These are phyloP conservation scores for Trichogramma evanescens DNA, from an alignment of 2,888 invertebrate species.

Conservation along the genomic window DNA sequence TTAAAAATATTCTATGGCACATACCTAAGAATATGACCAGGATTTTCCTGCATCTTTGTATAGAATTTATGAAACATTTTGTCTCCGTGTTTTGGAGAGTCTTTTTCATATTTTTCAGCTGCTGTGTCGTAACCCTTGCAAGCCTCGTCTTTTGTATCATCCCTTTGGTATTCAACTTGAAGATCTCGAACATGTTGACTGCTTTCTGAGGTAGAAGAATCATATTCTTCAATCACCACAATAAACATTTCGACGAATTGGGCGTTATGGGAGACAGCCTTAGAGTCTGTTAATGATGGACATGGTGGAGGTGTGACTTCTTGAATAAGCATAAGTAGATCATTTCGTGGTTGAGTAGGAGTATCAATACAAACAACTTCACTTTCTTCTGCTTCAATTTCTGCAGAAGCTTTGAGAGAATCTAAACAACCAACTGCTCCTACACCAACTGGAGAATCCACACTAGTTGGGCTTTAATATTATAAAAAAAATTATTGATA, in stretches of 20 bases:
- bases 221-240: slow-evolving; percentile 56
- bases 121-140: slow-evolving; percentile 40
- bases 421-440: slow-evolving; percentile 55
- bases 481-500: background rate
- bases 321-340: slow-evolving; percentile 64
- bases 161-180: slow-evolving; percentile 56
- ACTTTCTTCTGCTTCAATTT: slow-evolving; percentile 76
- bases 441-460: slow-evolving; percentile 44
- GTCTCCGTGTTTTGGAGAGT: slow-evolving; percentile 74
- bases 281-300: slow-evolving; percentile 41
- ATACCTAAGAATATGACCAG: slow-evolving; percentile 77
- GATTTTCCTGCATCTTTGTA: slow-evolving; percentile 65
- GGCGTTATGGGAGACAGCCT: slow-evolving; percentile 31
- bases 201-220: slow-evolving; percentile 40
- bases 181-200: slow-evolving; percentile 59
- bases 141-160: slow-evolving; percentile 30
- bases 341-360: slow-evolving; percentile 63
- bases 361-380: slow-evolving; percentile 72
- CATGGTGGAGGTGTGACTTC: slow-evolving; percentile 54
- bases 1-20: background rate
- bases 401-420: slow-evolving; percentile 62
- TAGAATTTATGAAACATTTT: slow-evolving; percentile 73
- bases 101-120: slow-evolving; percentile 72
- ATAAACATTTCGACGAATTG: slow-evolving; percentile 53
- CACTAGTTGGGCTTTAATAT: slow-evolving; percentile 37